Evolutionary conservation across 2,797 vertebrate species (phyloP), one percentile per base, ranked within the genome.

Genomic region (Petrocephalus sullivani): DNA sequence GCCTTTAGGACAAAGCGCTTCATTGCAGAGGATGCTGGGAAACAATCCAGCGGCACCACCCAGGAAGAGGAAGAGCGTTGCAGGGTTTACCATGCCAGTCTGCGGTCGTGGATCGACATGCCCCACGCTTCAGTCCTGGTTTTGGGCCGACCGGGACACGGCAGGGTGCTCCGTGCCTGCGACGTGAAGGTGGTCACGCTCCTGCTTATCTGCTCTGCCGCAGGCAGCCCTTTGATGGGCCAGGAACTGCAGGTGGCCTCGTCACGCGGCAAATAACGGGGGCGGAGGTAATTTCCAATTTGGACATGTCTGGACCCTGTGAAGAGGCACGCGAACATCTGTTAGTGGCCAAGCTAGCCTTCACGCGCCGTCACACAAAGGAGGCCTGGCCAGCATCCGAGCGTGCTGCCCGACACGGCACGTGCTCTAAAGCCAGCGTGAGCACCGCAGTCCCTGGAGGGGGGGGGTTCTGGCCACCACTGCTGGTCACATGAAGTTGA

Each of bases 201-300:
- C 58, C 0, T 28, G 16, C 86, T 87, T 87, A 87, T 87, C 86
- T 87, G 28, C 41, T 37, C 58, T 41, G n/a, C 49, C 86, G n/a
- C 58, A 87, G 60, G 41, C 33, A 41, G 19, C 41, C 86, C 86
- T 87, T 64, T 87, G 86, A 87, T 64, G 41, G 61, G 58, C 41
- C 60, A n/a, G 86, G 58, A 67, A 51, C 58, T 46, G 61, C 37
- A 14, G 58, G 86, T 60, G 3, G 21, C 41, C 58, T 8, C 46
- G n/a, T 41, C 58, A 58, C 58, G 23, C n/a, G 41, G 46, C 58
- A 87, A 60, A 87, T 87, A 87, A 67, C 37, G 60, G 58, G 46
- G 58, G 58, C 61, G 46, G 37, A 2, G 61, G 46, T 67, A 87
- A 87, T 87, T 60, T 86, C 54, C 51, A 37, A 86, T 86, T 86